phyloP scores from a whole-genome alignment of 2,113 vertebrate species.

The Leucopsar rothschildi region DNA sequence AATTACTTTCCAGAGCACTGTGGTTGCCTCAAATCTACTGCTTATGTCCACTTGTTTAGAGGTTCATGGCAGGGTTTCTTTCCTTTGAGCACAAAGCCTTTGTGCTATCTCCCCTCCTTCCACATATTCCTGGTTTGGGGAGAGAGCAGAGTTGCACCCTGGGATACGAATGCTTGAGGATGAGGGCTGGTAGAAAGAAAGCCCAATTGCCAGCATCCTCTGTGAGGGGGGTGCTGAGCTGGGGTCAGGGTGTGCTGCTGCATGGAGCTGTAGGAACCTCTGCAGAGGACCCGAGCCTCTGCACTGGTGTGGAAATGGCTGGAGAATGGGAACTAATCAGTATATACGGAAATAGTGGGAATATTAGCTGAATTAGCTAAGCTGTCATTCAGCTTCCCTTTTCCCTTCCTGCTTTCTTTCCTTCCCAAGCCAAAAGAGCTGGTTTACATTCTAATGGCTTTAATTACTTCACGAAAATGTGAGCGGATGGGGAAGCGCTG shows the following conservation, averaged over 20 bases:
- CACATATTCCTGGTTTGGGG: fast-evolving
- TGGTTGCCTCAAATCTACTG: background rate
- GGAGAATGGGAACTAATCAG: conserved; percentile 39
- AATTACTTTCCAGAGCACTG: background rate
- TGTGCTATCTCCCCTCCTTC: background rate
- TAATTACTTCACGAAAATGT: conserved; percentile 72
- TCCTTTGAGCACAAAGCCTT: background rate
- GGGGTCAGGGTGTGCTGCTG: background rate
- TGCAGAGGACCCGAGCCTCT: background rate
- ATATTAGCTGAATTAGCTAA: conserved; percentile 25
- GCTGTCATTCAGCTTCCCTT: conserved; percentile 45
- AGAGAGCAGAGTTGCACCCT: background rate
- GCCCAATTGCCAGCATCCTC: background rate
- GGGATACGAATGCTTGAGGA: background rate
- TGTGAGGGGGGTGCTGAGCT: background rate
- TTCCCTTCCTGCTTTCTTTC: conserved; percentile 46
- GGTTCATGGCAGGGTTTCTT: fast-evolving
- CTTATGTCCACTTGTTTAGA: background rate
- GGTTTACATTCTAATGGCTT: conserved; percentile 77
- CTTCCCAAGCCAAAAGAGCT: conserved; percentile 60
- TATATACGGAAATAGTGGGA: conserved; percentile 35
- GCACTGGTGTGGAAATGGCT: background rate
- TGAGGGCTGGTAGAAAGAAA: background rate
- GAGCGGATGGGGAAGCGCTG: conserved; percentile 67
- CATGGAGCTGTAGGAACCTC: background rate